Percentiles rank a stretch among this genome's conserved stretches.
These are phyloP conservation scores for Brenthis daphne DNA, from an alignment of 2,888 invertebrate genomes.

Conservation along the genomic window DNA sequence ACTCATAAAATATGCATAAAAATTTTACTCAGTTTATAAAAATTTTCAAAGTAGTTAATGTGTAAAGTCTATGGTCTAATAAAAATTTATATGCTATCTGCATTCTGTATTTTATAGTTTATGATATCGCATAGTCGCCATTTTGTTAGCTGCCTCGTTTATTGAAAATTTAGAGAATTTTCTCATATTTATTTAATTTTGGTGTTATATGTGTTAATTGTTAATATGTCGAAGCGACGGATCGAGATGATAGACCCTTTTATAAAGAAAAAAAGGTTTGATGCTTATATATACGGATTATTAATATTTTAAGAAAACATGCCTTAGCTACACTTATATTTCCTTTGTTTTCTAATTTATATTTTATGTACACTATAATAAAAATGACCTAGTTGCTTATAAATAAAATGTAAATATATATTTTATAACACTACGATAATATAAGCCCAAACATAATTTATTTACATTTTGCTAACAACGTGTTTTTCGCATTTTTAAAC, in stretches of 20 bases:
- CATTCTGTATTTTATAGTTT: too few relatives aligned
- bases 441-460: neutral
- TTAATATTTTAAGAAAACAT: conserved; percentile 8
- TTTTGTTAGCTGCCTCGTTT: conserved; percentile 65
- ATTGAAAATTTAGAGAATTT: conserved; percentile 50
- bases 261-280: conserved; percentile 88
- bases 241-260: conserved; percentile 94
- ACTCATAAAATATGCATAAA: too few relatives aligned
- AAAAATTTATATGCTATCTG: neutral
- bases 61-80: neutral
- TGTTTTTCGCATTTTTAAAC: conserved; percentile 14
- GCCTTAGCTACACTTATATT: conserved; percentile 3
- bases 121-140: conserved; percentile 54
- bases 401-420: neutral
- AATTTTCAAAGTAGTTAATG: too few relatives aligned
- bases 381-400: neutral
- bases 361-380: neutral
- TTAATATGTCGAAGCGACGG: conserved; percentile 89
- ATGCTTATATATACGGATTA: neutral
- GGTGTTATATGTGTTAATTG: conserved; percentile 55
- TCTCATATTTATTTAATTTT: conserved; percentile 45
- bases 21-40: too few relatives aligned
- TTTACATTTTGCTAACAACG: conserved; percentile 16
- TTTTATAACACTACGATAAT: neutral
- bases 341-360: conserved; percentile 21